phyloP scores from a whole-genome alignment of 2,888 invertebrate species.

The Cheilosia variabilis region DNA sequence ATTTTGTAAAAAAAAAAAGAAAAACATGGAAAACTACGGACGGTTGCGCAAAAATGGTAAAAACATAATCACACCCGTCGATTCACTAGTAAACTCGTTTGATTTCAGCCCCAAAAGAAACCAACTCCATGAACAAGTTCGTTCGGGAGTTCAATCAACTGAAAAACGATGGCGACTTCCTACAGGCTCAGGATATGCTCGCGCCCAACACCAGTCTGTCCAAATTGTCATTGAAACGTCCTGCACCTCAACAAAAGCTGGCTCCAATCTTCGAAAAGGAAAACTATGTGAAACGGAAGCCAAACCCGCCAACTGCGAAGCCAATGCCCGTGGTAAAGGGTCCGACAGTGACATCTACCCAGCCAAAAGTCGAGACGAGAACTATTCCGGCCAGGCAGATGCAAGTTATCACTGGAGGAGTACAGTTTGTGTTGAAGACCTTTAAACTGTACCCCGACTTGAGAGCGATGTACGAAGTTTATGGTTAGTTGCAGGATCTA shows the following conservation, averaged over 20 bases:
- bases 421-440: constrained; percentile 52
- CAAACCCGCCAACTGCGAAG: neutral
- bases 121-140: constrained; percentile 61
- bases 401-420: constrained; percentile 46
- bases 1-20: neutral
- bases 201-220: constrained; percentile 25
- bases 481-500: constrained; percentile 77
- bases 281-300: constrained; percentile 42
- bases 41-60: constrained; percentile 78
- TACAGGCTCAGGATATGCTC: constrained; percentile 25
- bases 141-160: constrained; percentile 34
- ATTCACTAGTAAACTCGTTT: neutral
- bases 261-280: constrained; percentile 67
- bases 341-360: neutral
- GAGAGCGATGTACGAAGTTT: constrained; percentile 80
- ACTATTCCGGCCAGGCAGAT: constrained; percentile 29
- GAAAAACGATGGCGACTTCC: constrained; percentile 35
- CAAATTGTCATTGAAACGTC: constrained; percentile 46
- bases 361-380: neutral
- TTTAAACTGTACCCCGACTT: constrained; percentile 76
- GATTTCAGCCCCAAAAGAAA: constrained; percentile 35
- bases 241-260: constrained; percentile 20
- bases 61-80: constrained; percentile 25
- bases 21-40: constrained; percentile 59
- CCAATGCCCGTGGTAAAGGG: neutral